phyloP scores from a whole-genome alignment of 2,113 vertebrate species.

The Limanda limanda region DNA sequence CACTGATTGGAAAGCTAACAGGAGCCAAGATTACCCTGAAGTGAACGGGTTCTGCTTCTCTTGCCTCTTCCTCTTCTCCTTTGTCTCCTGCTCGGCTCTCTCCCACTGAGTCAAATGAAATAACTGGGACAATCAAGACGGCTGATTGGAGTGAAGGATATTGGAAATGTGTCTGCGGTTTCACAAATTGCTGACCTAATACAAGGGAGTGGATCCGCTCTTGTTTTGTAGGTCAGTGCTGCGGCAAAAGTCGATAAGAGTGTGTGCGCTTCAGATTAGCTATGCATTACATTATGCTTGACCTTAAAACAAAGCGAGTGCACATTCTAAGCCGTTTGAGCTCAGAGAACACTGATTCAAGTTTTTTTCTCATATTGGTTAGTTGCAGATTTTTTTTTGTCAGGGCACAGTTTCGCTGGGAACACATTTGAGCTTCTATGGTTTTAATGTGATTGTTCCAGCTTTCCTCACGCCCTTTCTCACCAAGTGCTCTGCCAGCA shows the following conservation, averaged over 20 bases:
- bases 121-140: conserved; percentile 73
- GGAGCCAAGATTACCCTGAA: conserved; percentile 59
- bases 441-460: conserved; percentile 18
- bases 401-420: background rate
- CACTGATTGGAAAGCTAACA: conserved; percentile 62
- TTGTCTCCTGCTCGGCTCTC: conserved; percentile 51
- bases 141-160: conserved; percentile 72
- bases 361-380: background rate
- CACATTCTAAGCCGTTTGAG: conserved; percentile 22
- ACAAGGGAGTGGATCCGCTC: conserved; percentile 60
- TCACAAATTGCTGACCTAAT: conserved; percentile 78
- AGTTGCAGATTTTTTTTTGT: conserved; percentile 16
- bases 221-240: conserved; percentile 75
- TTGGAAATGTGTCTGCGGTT: conserved; percentile 74
- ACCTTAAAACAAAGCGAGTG: conserved; percentile 66
- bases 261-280: conserved; percentile 54
- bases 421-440: conserved; percentile 7
- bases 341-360: conserved; percentile 22
- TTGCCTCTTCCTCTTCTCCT: conserved; percentile 28
- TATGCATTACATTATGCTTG: conserved; percentile 67
- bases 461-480: conserved; percentile 33
- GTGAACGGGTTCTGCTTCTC: conserved; percentile 55
- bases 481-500: conserved; percentile 43
- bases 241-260: conserved; percentile 66
- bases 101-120: conserved; percentile 65